Evolutionary conservation across 2,797 vertebrate genomes (phyloP), one percentile per base, ranked within the genome.

Genomic region (Tinamus major): DNA sequence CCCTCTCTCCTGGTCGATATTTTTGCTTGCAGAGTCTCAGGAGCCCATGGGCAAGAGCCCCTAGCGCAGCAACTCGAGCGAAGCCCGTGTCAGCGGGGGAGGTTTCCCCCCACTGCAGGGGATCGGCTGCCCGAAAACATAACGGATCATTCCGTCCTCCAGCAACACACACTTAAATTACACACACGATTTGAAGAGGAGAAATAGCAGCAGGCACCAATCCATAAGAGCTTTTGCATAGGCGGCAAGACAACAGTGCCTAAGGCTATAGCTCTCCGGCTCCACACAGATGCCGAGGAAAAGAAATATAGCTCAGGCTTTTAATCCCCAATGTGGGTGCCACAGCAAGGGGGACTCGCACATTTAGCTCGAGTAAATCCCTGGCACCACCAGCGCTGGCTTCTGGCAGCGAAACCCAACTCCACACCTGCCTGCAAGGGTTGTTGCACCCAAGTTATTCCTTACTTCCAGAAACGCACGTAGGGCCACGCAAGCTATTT

Each of bases 61-160:
- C 72, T 83, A 94, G 87, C 78, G 88, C 62, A 75, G 72, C 53
- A 44, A 64, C 70, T 74, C 71, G 2, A 8, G 44, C 81, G 93
- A 92, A 81, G 85, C 91, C 81, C 7, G 64, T 21, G 1, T 91
- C 95, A 95, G 94, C 7, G 41, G 74, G 31, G 42, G 51, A 59
- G 65, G 39, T 59, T 75, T 46, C 9, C 70, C 92, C 35, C 61
- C 46, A 4, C 55, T 88, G 85, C 59, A 89, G 67, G 81, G 76
- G 87, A 86, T 90, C 87, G 78, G 41, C 44, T 93, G 85, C 68
- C 64, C 69, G 68, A 85, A 94, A 95, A 96, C 55, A 76, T 8
- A 65, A 29, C 49, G 42, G 24, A 49, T 24, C 4, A n/a, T 44
- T 68, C 67, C 9, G 53, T 89, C 9, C 31, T 20, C 41, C 35